Percentiles rank a stretch among this genome's conserved stretches.
phyloP scores from a whole-genome alignment of 2,888 invertebrate genomes.

The Dasysyrphus tricinctus region DNA sequence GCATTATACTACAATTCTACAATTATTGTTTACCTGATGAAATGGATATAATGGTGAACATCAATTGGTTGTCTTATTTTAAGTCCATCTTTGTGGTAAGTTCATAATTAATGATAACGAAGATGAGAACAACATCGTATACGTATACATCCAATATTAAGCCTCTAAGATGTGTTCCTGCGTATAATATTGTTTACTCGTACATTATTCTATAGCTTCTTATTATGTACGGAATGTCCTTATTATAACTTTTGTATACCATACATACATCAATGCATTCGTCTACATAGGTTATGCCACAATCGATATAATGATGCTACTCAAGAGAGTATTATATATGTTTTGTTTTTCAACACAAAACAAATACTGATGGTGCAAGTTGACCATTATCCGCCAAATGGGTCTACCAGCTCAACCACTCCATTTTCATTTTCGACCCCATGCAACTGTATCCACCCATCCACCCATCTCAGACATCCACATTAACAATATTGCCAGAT shows the following conservation, averaged over 20 bases:
- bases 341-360: conserved; percentile 56
- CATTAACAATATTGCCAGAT: conserved; percentile 74
- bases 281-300: not conserved
- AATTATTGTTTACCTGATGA: no score
- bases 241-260: not conserved
- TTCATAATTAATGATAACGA: conserved; percentile 64
- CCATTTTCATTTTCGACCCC: conserved; percentile 25
- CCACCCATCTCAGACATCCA: conserved; percentile 42
- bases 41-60: conserved; percentile 21
- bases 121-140: conserved; percentile 54
- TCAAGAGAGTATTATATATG: conserved; percentile 21
- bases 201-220: not conserved
- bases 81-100: conserved; percentile 47
- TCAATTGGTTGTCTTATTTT: conserved; percentile 23
- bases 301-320: conserved; percentile 4
- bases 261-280: not conserved
- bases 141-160: not conserved
- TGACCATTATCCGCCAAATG: conserved; percentile 68
- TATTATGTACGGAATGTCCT: not conserved
- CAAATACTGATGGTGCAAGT: conserved; percentile 62
- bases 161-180: not conserved
- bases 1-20: no score
- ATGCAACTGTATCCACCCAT: not conserved
- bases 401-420: conserved; percentile 31
- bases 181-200: not conserved